Percentiles rank a stretch among this genome's conserved stretches.
Evolutionary conservation across 2,113 vertebrate genomes (phyloP).

Genomic region (Amazona vittata): DNA sequence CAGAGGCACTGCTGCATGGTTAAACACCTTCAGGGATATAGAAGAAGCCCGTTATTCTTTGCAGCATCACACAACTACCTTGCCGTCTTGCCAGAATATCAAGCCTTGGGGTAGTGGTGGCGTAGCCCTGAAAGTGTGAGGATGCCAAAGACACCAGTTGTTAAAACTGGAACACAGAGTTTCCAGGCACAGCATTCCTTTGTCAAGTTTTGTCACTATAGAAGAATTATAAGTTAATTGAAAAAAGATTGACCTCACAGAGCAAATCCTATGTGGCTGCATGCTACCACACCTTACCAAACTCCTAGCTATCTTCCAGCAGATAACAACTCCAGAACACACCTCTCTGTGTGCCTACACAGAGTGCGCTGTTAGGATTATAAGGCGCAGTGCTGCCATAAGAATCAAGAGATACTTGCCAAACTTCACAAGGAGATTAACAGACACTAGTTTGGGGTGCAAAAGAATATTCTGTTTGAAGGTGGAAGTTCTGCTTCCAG

Average conservation of each 20-base stretch:
- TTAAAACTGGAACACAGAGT: background rate
- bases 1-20: background rate
- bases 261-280: background rate
- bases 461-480: background rate
- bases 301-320: background rate
- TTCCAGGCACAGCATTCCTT: background rate
- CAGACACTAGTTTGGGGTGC: background rate
- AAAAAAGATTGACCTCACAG: background rate
- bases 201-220: background rate
- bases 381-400: background rate
- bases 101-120: background rate
- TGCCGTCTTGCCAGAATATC: background rate
- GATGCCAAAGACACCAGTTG: background rate
- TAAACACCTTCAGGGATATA: background rate
- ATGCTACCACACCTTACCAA: background rate
- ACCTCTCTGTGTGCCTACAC: background rate
- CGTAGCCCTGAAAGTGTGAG: background rate
- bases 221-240: background rate
- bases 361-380: background rate
- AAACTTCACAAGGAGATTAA: background rate
- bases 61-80: background rate
- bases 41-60: background rate
- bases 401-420: background rate
- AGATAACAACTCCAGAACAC: background rate
- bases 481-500: background rate